Conservation (phyloP, 2,113 vertebrate species). For the Cryptomyrus ogoouensis region DNA sequence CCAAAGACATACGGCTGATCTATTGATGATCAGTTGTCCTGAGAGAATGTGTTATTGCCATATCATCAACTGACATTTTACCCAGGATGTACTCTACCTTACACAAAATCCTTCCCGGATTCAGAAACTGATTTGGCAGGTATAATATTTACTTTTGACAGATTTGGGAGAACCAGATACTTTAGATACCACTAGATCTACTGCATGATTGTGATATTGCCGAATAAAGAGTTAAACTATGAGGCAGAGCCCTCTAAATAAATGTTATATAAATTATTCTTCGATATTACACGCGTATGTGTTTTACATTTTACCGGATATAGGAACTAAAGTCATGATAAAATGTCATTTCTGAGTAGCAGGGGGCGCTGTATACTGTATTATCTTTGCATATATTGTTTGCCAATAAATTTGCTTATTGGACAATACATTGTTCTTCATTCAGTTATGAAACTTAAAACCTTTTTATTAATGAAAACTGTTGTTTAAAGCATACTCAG, state of each 20-base stretch:
- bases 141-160: not conserved
- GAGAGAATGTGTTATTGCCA: not conserved
- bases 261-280: not conserved
- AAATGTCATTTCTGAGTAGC: not conserved
- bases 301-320: not conserved
- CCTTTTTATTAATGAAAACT: not conserved
- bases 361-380: not conserved
- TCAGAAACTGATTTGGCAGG: not conserved
- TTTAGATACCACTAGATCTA: not conserved
- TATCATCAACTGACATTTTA: not conserved
- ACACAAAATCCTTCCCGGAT: not conserved
- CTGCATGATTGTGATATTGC: not conserved
- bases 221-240: not conserved
- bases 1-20: not conserved
- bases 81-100: not conserved
- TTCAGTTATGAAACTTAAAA: not conserved
- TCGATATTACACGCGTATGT: not conserved
- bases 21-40: not conserved
- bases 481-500: not conserved
- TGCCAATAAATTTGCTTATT: not conserved
- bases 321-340: not conserved
- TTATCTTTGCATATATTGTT: not conserved
- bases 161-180: not conserved
- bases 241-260: not conserved
- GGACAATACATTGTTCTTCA: not conserved